These are phyloP conservation scores for Daubentonia madagascariensis DNA, from an alignment of 2,113 vertebrate species.

Conservation along the genomic window DNA sequence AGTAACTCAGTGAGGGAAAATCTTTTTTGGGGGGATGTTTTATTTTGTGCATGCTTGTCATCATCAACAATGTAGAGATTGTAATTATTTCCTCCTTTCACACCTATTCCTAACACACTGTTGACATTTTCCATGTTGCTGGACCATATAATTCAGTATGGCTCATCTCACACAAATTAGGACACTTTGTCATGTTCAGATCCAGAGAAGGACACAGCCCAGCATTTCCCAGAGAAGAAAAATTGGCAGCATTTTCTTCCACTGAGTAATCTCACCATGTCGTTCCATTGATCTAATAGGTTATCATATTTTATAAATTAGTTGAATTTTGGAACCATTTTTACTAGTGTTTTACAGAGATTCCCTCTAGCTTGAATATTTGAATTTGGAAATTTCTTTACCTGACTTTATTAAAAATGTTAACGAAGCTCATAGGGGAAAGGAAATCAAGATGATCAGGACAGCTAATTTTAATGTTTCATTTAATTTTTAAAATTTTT, in stretches of 20 bases:
- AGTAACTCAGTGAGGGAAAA: background rate
- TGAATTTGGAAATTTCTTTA: background rate
- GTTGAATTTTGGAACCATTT: background rate
- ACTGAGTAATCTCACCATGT: background rate
- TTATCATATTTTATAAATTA: background rate
- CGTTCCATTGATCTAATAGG: background rate
- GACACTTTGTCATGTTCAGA: background rate
- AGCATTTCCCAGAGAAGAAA: conserved; percentile 7
- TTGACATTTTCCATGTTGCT: background rate
- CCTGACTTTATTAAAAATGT: background rate
- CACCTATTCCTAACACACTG: background rate
- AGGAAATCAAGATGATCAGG: background rate
- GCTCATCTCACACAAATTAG: background rate
- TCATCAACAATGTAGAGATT: background rate
- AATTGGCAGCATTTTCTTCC: background rate
- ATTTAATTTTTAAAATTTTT: background rate
- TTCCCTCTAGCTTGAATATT: background rate
- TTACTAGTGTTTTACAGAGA: background rate
- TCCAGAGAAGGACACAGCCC: background rate
- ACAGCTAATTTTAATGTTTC: background rate
- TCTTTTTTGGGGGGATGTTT: background rate
- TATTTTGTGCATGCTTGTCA: background rate
- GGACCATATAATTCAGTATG: background rate
- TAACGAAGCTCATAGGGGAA: background rate
- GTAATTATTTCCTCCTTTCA: background rate